A percentile compares a stretch with the other conserved stretches of the same genome.
These are phyloP conservation scores for Berghia stephanieae DNA, from an alignment of 1,140 invertebrate species.

Conservation along the genomic window DNA sequence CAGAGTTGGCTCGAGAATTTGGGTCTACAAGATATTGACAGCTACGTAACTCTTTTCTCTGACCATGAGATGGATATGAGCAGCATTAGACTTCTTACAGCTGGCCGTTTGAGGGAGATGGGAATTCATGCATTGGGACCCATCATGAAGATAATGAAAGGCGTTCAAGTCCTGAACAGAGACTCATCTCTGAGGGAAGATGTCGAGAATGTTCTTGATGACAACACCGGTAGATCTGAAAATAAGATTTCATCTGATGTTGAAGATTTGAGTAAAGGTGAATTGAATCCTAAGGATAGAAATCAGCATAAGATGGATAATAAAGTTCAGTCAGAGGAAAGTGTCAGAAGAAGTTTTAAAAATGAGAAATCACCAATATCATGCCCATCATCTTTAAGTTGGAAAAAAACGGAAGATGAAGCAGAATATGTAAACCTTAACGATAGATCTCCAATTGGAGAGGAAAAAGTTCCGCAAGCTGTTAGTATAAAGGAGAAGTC, in stretches of 20 bases:
- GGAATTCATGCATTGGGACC: conserved; percentile 55
- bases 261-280: no score
- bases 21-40: conserved; percentile 47
- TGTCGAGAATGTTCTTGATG: no score
- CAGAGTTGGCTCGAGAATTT: conserved; percentile 51
- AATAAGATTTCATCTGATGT: no score
- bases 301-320: no score
- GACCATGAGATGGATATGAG: conserved; percentile 58
- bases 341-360: no score
- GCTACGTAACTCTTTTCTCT: conserved; percentile 53
- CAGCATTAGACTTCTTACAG: conserved; percentile 45
- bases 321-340: no score
- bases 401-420: not conserved
- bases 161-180: conserved; percentile 47
- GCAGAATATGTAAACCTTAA: not conserved
- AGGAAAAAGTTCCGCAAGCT: no score
- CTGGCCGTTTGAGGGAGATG: conserved; percentile 50
- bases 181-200: no score
- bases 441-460: not conserved
- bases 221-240: not conserved
- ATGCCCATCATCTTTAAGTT: no score
- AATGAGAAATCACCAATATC: no score
- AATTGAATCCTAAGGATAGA: no score
- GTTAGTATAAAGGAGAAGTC: no score
- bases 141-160: conserved; percentile 56